Base-by-base conservation (phyloP, 2,113 vertebrate species). In the Chloropsis hardwickii region DNA sequence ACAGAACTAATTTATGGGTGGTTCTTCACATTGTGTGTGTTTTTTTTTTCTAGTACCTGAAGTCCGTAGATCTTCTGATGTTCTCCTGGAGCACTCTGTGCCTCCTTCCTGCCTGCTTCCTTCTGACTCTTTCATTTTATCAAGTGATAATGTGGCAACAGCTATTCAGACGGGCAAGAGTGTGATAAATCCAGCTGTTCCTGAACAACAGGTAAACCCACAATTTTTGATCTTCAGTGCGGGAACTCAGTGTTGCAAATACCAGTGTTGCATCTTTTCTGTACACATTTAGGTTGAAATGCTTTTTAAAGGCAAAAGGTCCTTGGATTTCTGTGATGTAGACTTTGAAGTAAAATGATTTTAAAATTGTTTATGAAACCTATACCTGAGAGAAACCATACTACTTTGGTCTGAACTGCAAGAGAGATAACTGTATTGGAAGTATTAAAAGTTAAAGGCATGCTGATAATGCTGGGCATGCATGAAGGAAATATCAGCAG, bases 31-130 rank as follows among this genome's bases (percentile, higher is more conserved):
- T 33, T 48, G 2, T 54, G 13, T 79, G 19, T 80, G 19, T 47
- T 91, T 84, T 86, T 50, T 71, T 3, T 90, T 92, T 73, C 83
- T 60, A 98, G 98, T 98, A 12, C 92, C 97, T 81, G 98, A 97
- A 95, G 95, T 98, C 77, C 94, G 50, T 33, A 60, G 95, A 37
- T n/a, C 97, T 96, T 20, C 96, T 61, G 98, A 97, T 23, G 64
- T 95, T 87, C 48, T 95, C 7, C 77, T 95, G 94, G 97, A 98
- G 47, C 58, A 21, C 22, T 50, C 94, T 4, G 42, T 95, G 67
- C 88, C 86, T 47, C 70, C 95, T 13, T 42, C 86, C 50, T 88
- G 60, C 90, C 69, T 92, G 74, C 77, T 92, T 74, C 61, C 96
- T 87, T 80, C 97, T 16, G 96, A 98, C 33, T 66, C 96, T 33